These are phyloP conservation scores for Sycophaga agraensis DNA, from an alignment of 1,140 invertebrate species.

Conservation along the genomic window DNA sequence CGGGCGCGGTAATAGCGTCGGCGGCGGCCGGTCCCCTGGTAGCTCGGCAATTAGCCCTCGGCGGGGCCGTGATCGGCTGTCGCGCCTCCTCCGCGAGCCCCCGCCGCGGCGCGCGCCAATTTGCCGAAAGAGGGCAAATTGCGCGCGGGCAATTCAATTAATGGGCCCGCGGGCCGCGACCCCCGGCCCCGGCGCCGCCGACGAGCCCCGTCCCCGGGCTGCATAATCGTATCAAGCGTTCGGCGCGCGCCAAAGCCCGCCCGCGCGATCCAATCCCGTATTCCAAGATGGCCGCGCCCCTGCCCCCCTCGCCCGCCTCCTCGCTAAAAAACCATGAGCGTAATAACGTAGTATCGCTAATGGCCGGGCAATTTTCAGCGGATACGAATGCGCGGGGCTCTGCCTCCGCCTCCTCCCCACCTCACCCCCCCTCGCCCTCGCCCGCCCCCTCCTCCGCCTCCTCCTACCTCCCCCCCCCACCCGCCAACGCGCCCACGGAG, in stretches of 20 bases:
- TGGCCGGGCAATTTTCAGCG: constrained; percentile 56
- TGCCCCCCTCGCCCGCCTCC: constrained; percentile 25
- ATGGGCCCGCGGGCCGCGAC: neutral
- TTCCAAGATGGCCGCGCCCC: constrained; percentile 53
- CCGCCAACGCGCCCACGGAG: constrained; percentile 22
- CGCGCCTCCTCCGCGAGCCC: neutral
- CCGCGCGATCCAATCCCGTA: constrained; percentile 43
- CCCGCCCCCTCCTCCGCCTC: constrained; percentile 4
- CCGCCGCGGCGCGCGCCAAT: constrained; percentile 7
- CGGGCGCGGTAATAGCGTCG: neutral
- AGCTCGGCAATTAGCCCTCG: neutral
- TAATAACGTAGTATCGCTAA: constrained; percentile 60
- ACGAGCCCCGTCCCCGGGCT: too few relatives aligned
- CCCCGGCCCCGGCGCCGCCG: too few relatives aligned
- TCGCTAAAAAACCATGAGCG: constrained; percentile 55
- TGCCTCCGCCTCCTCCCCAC: constrained; percentile 7
- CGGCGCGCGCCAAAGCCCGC: neutral
- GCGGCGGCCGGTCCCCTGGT: neutral
- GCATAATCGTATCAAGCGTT: neutral
- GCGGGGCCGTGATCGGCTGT: neutral
- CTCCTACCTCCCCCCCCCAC: neutral
- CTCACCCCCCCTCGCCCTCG: constrained; percentile 26
- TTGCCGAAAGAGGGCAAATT: constrained; percentile 12
- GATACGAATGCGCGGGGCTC: constrained; percentile 29
- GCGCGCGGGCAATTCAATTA: constrained; percentile 25